Base-by-base conservation (phyloP, 2,113 vertebrate genomes). In the Bufo bufo region DNA sequence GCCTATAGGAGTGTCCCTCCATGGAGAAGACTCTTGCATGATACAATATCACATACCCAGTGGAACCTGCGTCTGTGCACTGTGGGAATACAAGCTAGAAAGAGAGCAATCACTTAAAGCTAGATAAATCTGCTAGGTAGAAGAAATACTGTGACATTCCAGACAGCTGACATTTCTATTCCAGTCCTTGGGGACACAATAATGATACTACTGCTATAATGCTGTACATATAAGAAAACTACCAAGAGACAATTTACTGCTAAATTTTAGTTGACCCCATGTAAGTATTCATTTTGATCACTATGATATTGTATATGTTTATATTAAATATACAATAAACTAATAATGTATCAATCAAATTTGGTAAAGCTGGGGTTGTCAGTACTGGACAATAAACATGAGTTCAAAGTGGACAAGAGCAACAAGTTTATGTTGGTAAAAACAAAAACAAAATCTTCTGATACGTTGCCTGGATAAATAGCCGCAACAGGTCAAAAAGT, bases 1-100 rank as follows among this genome's bases (percentile, higher is more conserved):
- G 87, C 87, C 87, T 88, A 49, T 84, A 82, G 87, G 72, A 77
- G 45, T 20, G n/a, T 69, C 49, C 78, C 81, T 84, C 49, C 11
- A 13, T 69, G 17, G 61, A 12, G 78, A 84, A 82, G 23, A 65
- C 11, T 74, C 58, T 69, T 7, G 33, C 16, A 61, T 49, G 43
- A 77, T 78, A 72, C 59, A 75, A 23, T 77, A 75, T 66, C 80
- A 65, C 69, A 88, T 88, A 61, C 54, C 80, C 86, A 88, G 16
- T 33, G 69, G 79, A 87, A 83, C 71, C 86, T 75, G 47, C 75
- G 4, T 75, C 54, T 50, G 20, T 19, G 7, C 75, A 23, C 47
- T 75, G 5, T 77, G 56, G 69, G 69, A 83, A 61, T 82, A 82
- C 52, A 50, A 82, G 59, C 19, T 74, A 52, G 43, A 74, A 63